phyloP scores from a whole-genome alignment of 2,797 vertebrate species.

The Merluccius polli region DNA sequence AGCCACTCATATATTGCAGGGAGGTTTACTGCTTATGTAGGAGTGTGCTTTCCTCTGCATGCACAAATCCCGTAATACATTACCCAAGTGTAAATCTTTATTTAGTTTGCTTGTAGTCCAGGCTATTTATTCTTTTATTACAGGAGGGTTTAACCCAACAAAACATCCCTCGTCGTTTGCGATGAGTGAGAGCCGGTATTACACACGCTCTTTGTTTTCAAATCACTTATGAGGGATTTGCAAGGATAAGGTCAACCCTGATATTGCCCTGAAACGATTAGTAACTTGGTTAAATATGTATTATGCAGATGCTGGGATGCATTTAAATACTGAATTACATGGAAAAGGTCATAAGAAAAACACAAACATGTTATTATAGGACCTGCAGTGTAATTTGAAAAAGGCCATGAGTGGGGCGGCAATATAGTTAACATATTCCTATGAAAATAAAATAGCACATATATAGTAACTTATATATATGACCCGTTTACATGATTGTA shows the following conservation, averaged over 20 bases:
- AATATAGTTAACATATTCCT: not conserved
- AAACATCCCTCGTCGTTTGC: not conserved
- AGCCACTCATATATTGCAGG: not conserved
- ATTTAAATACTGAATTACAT: slow-evolving; percentile 1
- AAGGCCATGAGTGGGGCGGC: no score
- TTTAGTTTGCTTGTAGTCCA: not conserved
- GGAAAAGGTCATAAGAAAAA: not conserved
- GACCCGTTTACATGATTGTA: not conserved
- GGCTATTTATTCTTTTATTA: not conserved
- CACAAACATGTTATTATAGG: not conserved
- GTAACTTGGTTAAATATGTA: not conserved
- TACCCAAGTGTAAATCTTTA: not conserved
- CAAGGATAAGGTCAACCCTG: slow-evolving; percentile 2
- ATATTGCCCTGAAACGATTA: not conserved
- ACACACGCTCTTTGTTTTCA: not conserved
- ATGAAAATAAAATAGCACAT: not conserved
- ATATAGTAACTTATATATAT: not conserved
- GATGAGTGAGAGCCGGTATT: not conserved
- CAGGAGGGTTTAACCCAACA: slow-evolving; percentile 3
- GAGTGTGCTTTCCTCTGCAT: not conserved
- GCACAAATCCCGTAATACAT: not conserved
- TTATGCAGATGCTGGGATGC: not conserved
- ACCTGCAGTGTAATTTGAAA: no score
- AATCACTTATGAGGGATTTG: slow-evolving; percentile 3
- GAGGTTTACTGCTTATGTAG: not conserved